Conservation (phyloP, 2,888 invertebrate genomes). For the Macrophya annulata region DNA sequence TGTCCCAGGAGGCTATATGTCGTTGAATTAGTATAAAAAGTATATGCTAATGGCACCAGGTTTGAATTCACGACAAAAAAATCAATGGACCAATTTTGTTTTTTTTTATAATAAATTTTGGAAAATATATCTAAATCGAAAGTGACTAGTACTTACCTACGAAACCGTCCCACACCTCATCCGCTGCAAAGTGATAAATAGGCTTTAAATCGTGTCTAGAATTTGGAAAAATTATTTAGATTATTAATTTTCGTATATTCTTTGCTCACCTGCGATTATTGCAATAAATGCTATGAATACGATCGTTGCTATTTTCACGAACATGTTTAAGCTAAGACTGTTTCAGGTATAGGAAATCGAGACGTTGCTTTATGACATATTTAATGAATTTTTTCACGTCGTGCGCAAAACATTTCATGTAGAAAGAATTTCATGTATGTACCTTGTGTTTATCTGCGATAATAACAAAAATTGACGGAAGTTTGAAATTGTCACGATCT, state of each 20-base stretch:
- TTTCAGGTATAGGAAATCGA: neutral
- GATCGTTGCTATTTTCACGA: neutral
- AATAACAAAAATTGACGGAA: neutral
- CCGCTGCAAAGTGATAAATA: neutral
- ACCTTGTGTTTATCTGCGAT: neutral
- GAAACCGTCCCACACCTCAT: neutral
- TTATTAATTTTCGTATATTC: too few species aligned
- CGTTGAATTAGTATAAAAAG: neutral
- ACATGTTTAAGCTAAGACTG: slow-evolving; percentile 9
- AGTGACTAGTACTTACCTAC: neutral
- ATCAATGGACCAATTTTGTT: too few species aligned
- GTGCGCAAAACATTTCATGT: neutral
- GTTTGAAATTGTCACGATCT: neutral
- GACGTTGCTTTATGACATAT: neutral
- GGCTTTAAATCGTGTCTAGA: neutral
- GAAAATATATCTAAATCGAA: neutral
- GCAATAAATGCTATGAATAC: neutral
- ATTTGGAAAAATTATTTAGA: neutral
- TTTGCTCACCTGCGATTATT: neutral
- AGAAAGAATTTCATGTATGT: neutral
- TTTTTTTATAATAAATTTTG: neutral
- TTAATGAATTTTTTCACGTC: neutral
- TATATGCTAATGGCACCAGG: neutral
- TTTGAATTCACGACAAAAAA: too few species aligned
- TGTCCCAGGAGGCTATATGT: neutral